These are phyloP conservation scores for Phragmatobia fuliginosa DNA, from an alignment of 2,888 invertebrate species.

Conservation along the genomic window DNA sequence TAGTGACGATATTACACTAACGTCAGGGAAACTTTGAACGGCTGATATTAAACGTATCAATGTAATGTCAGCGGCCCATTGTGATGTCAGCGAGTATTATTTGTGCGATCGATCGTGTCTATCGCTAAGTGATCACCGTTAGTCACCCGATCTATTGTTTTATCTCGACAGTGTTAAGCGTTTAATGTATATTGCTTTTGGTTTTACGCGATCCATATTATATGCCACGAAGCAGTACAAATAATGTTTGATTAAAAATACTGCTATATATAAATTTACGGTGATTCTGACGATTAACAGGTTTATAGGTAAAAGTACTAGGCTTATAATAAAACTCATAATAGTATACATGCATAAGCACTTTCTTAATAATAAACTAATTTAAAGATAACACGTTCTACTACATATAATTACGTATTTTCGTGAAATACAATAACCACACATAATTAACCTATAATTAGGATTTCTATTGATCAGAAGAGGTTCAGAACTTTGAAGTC, in stretches of 20 bases:
- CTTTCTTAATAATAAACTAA: too few species aligned
- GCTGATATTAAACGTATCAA: slow-evolving; percentile 19
- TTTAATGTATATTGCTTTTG: slow-evolving; percentile 28
- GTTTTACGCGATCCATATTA: not conserved
- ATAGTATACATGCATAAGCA: not conserved
- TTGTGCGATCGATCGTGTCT: slow-evolving; percentile 45
- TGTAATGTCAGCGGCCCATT: slow-evolving; percentile 45
- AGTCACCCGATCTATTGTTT: slow-evolving; percentile 50
- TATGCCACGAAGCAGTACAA: not conserved
- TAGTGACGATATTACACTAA: not conserved
- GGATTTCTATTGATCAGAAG: too few species aligned
- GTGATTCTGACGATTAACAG: not conserved
- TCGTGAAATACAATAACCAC: too few species aligned
- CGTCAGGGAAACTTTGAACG: not conserved
- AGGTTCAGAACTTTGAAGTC: not conserved
- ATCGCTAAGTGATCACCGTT: slow-evolving; percentile 44
- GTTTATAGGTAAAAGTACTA: not conserved
- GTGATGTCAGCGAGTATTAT: slow-evolving; percentile 49
- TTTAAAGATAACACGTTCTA: too few species aligned
- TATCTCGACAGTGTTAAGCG: slow-evolving; percentile 9
- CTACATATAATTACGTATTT: too few species aligned
- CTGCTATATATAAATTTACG: not conserved
- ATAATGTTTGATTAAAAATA: too few species aligned
- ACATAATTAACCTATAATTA: too few species aligned
- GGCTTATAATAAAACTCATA: not conserved